Conservation (phyloP, 2,888 invertebrate species). For the Chymomyza amoena region DNA sequence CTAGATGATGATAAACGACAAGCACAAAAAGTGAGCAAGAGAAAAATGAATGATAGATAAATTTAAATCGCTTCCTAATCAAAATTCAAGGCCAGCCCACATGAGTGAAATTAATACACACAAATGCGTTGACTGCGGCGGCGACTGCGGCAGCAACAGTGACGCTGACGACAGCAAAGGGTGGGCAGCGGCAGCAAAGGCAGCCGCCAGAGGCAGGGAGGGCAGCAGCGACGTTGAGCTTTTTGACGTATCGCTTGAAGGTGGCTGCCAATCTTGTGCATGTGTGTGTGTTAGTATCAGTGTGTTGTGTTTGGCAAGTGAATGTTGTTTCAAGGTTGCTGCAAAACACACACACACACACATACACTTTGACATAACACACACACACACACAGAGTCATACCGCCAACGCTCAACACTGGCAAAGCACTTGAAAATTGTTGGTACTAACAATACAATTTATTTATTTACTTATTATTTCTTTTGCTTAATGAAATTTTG, state of each 20-base stretch:
- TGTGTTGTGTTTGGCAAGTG: constrained; percentile 40
- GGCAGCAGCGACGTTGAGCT: constrained; percentile 41
- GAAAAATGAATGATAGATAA: constrained; percentile 55
- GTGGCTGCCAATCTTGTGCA: constrained; percentile 47
- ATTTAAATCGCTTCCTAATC: constrained; percentile 70
- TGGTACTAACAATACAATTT: neutral
- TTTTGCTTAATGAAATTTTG: constrained; percentile 57
- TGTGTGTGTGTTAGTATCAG: constrained; percentile 10
- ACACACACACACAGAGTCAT: neutral
- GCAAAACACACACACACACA: constrained; percentile 27
- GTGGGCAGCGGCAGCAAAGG: neutral
- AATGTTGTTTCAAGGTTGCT: constrained; percentile 60
- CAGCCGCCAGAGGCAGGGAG: neutral
- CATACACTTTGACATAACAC: constrained; percentile 19
- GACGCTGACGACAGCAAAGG: neutral
- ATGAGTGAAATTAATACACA: constrained; percentile 66
- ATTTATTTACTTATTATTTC: constrained; percentile 1
- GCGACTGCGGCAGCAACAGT: constrained; percentile 1
- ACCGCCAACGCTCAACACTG: constrained; percentile 8
- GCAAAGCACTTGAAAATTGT: constrained; percentile 8
- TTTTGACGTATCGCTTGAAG: constrained; percentile 52
- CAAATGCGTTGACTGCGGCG: neutral
- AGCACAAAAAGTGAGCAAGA: constrained; percentile 7
- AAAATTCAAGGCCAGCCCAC: constrained; percentile 65
- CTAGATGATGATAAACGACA: constrained; percentile 7